Conservation (phyloP, 2,113 vertebrate genomes). For the Chroicocephalus ridibundus region DNA sequence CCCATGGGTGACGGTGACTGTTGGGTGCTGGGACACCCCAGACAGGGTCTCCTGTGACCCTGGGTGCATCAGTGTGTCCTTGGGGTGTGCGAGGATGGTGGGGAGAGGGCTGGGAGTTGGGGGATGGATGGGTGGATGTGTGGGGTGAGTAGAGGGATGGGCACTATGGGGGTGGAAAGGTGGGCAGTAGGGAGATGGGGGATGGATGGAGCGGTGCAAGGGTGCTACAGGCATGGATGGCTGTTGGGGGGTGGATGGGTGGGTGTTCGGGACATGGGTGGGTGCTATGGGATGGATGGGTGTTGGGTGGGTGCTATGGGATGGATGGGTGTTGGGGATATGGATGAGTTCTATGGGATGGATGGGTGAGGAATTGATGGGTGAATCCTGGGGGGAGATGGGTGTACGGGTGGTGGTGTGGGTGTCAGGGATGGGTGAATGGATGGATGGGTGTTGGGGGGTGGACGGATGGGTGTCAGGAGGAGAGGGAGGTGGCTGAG, state of each 20-base stretch:
- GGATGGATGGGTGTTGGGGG: background rate
- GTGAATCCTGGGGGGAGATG: background rate
- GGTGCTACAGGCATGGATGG: background rate
- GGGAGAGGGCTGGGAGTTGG: background rate
- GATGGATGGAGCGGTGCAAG: background rate
- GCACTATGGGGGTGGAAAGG: background rate
- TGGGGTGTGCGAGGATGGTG: background rate
- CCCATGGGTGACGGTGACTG: accelerated
- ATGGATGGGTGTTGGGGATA: background rate
- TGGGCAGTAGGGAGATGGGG: background rate
- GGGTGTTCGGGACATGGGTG: background rate
- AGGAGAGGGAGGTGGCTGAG: background rate
- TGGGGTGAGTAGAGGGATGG: background rate
- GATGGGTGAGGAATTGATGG: background rate
- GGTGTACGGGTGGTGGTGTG: background rate
- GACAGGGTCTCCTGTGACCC: background rate
- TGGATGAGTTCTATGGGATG: background rate
- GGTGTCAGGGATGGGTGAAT: background rate
- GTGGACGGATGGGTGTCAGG: background rate
- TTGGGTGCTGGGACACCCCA: background rate
- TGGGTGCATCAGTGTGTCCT: accelerated
- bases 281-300: too few species aligned
- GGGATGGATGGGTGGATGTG: background rate
- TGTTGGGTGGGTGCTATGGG: background rate
- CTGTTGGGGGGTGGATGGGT: background rate